Percentiles rank a stretch among this genome's conserved stretches.
phyloP scores from a whole-genome alignment of 2,797 vertebrate species.

The Lerista edwardsae region DNA sequence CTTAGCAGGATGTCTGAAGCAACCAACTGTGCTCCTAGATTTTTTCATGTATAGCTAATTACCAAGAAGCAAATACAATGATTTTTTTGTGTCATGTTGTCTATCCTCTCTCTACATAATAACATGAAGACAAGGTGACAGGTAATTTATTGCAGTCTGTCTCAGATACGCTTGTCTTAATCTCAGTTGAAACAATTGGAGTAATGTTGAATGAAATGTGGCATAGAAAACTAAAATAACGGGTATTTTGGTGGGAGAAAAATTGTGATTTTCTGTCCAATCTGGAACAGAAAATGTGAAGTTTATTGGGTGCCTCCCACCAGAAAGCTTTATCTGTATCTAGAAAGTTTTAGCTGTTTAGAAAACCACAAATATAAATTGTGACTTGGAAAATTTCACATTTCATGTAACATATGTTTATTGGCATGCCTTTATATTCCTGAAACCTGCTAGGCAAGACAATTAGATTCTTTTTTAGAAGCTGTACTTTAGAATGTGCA shows the following conservation, averaged over 20 bases:
- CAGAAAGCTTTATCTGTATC: neutral
- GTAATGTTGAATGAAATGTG: neutral
- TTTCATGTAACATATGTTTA: conserved; percentile 24
- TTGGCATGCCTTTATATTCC: conserved; percentile 41
- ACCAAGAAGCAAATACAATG: conserved; percentile 8
- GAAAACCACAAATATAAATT: neutral
- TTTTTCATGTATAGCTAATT: conserved; percentile 3
- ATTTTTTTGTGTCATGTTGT: conserved; percentile 1
- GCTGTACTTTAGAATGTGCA: conserved; percentile 24
- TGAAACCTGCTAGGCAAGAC: conserved; percentile 43
- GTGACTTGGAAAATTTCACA: neutral
- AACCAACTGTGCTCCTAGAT: neutral
- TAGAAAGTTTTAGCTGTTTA: neutral
- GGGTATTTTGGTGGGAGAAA: neutral
- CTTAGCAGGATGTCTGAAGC: neutral
- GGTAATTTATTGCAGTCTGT: conserved; percentile 3
- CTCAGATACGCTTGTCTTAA: neutral
- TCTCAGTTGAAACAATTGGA: neutral
- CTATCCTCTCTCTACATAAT: neutral
- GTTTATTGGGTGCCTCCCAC: neutral
- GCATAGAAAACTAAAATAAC: neutral
- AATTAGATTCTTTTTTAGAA: conserved; percentile 51
- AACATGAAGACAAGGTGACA: conserved; percentile 8
- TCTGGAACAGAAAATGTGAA: neutral
- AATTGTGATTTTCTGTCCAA: neutral